Percentiles rank a stretch among this genome's conserved stretches.
These are phyloP conservation scores for Cyprinus carpio DNA, from an alignment of 2,113 vertebrate species.

Conservation along the genomic window DNA sequence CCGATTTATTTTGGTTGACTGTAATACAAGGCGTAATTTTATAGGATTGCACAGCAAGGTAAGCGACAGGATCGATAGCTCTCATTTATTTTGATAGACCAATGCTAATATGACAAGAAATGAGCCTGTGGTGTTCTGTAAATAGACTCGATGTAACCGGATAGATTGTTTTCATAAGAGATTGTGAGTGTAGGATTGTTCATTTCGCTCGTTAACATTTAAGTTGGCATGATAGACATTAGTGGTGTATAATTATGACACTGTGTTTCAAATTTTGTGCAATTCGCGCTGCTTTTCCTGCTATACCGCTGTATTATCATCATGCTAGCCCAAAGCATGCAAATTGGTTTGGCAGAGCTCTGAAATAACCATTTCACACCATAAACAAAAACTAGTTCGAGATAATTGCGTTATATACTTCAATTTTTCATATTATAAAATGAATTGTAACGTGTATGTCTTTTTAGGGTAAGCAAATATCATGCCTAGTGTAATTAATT, in stretches of 20 bases:
- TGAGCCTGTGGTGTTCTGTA: not conserved
- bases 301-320: not conserved
- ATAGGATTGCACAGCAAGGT: not conserved
- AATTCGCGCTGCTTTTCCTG: not conserved
- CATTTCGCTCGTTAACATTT: not conserved
- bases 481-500: not conserved
- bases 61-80: not conserved
- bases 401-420: not conserved
- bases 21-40: not conserved
- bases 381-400: not conserved
- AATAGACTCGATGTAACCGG: not conserved
- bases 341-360: not conserved
- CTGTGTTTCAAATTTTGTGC: not conserved
- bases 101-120: not conserved
- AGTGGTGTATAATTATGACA: not conserved
- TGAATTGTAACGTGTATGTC: not conserved
- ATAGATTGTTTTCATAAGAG: not conserved
- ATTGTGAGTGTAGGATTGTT: not conserved
- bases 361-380: not conserved
- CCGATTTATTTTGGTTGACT: not conserved
- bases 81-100: not conserved
- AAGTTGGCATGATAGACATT: not conserved
- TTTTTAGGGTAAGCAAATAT: not conserved
- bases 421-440: not conserved
- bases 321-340: not conserved